A percentile compares a stretch with the other conserved stretches of the same genome.
These are phyloP conservation scores for Dasyornis broadbenti DNA, from an alignment of 2,113 vertebrate genomes.

Conservation along the genomic window DNA sequence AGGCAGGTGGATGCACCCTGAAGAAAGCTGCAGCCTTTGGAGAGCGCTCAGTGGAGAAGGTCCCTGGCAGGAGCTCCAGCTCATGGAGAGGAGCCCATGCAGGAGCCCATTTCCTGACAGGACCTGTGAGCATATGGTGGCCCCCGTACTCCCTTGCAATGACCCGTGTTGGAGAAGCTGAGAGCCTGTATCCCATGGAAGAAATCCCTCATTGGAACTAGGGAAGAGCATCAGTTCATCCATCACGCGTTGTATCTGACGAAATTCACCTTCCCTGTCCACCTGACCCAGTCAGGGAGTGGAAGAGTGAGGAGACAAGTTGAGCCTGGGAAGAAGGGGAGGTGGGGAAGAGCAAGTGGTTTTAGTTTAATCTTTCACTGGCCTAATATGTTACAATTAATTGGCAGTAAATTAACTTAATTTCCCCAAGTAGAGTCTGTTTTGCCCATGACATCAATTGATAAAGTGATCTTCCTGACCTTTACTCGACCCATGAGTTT, in stretches of 20 bases:
- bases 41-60: background rate
- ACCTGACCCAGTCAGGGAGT: no score
- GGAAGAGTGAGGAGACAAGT: background rate
- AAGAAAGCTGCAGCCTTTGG: background rate
- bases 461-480: background rate
- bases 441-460: background rate
- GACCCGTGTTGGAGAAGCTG: background rate
- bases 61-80: background rate
- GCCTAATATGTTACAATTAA: background rate
- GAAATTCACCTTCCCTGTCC: background rate
- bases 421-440: background rate
- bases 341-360: background rate
- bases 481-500: background rate
- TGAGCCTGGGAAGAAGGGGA: background rate
- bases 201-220: background rate
- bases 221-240: background rate
- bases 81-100: accelerated
- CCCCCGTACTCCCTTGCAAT: background rate
- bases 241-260: accelerated
- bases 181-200: background rate
- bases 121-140: background rate
- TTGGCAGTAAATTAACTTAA: background rate
- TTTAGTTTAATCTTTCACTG: background rate
- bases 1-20: background rate
- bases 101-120: background rate